A percentile compares a stretch with the other conserved stretches of the same genome.
These are phyloP conservation scores for Teleiodes luculella DNA, from an alignment of 2,888 invertebrate genomes.

Conservation along the genomic window DNA sequence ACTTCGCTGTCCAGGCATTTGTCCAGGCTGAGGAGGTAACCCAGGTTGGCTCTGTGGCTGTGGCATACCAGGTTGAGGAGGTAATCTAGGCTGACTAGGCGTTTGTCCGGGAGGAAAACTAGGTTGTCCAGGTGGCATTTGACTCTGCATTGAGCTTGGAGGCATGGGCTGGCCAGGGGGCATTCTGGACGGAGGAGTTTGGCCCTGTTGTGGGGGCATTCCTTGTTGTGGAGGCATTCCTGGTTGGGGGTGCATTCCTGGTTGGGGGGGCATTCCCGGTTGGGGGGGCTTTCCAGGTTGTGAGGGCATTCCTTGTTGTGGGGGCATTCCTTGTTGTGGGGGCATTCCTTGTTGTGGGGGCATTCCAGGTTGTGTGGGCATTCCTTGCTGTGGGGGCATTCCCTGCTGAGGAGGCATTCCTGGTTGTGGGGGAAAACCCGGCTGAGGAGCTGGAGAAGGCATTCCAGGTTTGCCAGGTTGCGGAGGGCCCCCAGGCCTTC, in stretches of 20 bases:
- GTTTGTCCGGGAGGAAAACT: constrained; percentile 30
- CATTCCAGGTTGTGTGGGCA: constrained; percentile 28
- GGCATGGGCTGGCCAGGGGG: not conserved
- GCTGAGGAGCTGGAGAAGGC: constrained; percentile 17
- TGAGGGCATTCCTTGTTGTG: constrained; percentile 8
- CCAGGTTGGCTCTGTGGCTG: constrained; percentile 37
- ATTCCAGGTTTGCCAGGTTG: constrained; percentile 29
- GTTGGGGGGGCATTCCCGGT: constrained; percentile 3
- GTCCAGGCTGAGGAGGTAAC: constrained; percentile 28
- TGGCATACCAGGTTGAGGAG: constrained; percentile 27
- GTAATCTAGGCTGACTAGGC: constrained; percentile 9
- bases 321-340: constrained; percentile 18
- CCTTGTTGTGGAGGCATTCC: constrained; percentile 13
- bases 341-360: constrained; percentile 5
- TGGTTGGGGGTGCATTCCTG: constrained; percentile 9
- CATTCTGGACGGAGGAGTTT: constrained; percentile 10
- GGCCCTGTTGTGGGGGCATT: constrained; percentile 14
- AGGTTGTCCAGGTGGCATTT: constrained; percentile 14
- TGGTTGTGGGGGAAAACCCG: constrained; percentile 15
- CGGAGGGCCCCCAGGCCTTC: constrained; percentile 32
- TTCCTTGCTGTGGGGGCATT: constrained; percentile 12
- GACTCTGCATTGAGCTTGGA: not conserved
- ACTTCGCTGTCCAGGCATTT: constrained; percentile 34
- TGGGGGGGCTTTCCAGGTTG: constrained; percentile 18
- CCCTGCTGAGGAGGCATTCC: constrained; percentile 14